Evolutionary conservation across 1,140 invertebrate species (phyloP), one percentile per base, ranked within the genome.

Genomic region (Diachasma alloeum): DNA sequence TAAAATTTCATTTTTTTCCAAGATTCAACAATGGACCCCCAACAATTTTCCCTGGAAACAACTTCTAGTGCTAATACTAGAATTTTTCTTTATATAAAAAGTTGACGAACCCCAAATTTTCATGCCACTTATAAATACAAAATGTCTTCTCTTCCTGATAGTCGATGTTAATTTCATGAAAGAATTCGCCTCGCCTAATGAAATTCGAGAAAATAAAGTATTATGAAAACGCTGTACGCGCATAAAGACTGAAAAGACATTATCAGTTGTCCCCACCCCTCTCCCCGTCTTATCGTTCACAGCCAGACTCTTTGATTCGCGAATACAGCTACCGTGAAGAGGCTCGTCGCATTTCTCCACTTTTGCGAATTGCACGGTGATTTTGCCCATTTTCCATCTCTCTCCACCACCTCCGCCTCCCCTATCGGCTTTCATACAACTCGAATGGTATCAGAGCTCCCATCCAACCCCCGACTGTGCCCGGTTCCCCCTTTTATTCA

Each of bases 221-320:
- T 22, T 15, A 36, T 67, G 22, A 67, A 74, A 67, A 42, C 24
- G 19, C 19, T 17, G 67, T 75, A 66, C n/a, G 66, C 66, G 66
- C 66, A 69, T 75, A 46, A 68, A 67, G 24, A 75, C 36, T 69
- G 59, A 56, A 75, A 19, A 48, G 42, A 37, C 37, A 68, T 74
- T 59, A 75, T 75, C 66, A 39, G 37, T 24, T 22, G 17, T 19
- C 59, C 19, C 10, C 59, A 8, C 59, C 24, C 59, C 24, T 11
- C 24, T 26, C 22, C 22, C n/a, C 19, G 74, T 75, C 74, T 75
- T 75, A 75, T 75, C 74, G 63, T 68, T 53, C 13, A 69, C 17
- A 53, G 15, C 26, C 63, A 75, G 66, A 17, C 63, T 69, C 59
- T 74, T 75, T 75, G 74, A 75, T 53, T 46, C 26, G 59, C 19